A percentile compares a stretch with the other conserved stretches of the same genome.
phyloP scores from a whole-genome alignment of 2,113 vertebrate species.

The Atractosteus spatula region DNA sequence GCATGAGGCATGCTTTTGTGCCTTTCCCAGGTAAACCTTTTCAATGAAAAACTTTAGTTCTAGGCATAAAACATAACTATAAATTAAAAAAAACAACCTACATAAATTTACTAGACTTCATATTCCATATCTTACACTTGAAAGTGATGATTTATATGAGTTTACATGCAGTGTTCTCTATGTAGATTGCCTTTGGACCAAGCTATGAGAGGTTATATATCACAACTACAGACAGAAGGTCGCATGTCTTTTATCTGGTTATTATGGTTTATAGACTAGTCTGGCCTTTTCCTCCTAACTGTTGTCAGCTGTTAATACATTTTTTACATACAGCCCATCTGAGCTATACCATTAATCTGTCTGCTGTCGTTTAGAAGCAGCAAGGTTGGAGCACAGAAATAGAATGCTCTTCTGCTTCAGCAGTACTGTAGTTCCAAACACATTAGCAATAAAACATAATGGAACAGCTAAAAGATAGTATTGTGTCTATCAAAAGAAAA shows the following conservation, averaged over 20 bases:
- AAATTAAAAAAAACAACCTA: too few relatives aligned
- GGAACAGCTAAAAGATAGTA: too few relatives aligned
- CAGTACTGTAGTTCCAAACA: too few relatives aligned
- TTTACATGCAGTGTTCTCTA: neutral
- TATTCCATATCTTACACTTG: too few relatives aligned
- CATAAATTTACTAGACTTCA: too few relatives aligned
- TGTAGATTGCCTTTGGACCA: neutral
- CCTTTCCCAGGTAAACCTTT: constrained; percentile 81
- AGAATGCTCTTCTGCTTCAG: too few relatives aligned
- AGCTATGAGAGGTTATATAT: neutral
- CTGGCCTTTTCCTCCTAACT: neutral
- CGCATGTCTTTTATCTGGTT: neutral
- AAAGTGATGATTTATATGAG: neutral
- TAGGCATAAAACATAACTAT: neutral
- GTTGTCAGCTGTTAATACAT: neutral
- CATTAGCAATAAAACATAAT: too few relatives aligned
- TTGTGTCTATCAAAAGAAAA: too few relatives aligned
- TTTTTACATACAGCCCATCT: neutral
- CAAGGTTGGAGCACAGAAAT: too few relatives aligned
- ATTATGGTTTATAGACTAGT: neutral
- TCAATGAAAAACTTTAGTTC: neutral
- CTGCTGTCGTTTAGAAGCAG: neutral
- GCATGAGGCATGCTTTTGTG: constrained; percentile 93
- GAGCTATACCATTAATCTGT: neutral
- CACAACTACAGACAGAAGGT: neutral